Evolutionary conservation across 23 tunicate species (phyloP).

Genomic region (Phallusia fumigata): DNA sequence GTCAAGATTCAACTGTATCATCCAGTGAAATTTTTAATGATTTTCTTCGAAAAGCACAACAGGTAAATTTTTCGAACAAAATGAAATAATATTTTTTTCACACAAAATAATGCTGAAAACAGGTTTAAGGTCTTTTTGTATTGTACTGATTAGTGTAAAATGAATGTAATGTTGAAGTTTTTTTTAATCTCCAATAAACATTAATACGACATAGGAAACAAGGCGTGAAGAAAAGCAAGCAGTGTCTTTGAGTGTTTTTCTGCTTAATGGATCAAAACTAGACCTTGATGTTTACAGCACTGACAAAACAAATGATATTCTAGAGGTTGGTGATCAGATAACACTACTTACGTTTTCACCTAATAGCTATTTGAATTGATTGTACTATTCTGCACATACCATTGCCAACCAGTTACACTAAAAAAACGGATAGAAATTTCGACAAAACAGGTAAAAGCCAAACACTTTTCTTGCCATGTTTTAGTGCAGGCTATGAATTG

Average conservation of each 20-base stretch:
- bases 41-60: constrained; percentile 85
- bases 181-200: not conserved
- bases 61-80: constrained; percentile 32
- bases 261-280: constrained; percentile 67
- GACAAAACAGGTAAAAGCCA: no score
- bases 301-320: constrained; percentile 73
- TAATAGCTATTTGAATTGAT: no score
- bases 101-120: not conserved
- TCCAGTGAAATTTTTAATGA: constrained; percentile 50
- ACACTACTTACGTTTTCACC: no score
- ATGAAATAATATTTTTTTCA: no score
- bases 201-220: constrained; percentile 46
- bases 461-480: no score
- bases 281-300: constrained; percentile 59
- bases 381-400: no score
- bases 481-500: no score
- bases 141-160: not conserved
- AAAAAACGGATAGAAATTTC: no score
- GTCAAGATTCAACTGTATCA: constrained; percentile 59
- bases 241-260: constrained; percentile 48
- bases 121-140: not conserved
- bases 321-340: constrained; percentile 25
- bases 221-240: constrained; percentile 59
- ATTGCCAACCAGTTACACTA: no score
- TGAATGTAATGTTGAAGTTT: not conserved